Base-by-base conservation (phyloP, 2,888 invertebrate genomes). In the Xestia c-nigrum region DNA sequence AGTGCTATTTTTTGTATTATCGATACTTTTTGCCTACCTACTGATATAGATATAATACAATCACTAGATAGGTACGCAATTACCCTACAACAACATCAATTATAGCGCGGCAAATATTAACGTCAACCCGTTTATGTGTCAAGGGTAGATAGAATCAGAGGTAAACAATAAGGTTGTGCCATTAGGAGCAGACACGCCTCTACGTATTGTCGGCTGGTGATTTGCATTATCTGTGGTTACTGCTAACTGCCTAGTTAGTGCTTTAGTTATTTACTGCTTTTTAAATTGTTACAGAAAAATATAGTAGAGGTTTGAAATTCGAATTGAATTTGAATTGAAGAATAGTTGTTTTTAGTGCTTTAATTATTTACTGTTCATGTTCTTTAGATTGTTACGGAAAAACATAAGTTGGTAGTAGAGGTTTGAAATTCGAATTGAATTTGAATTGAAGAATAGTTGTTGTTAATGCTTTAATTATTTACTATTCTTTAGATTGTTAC, bases 111-210 rank as follows among this genome's bases (percentile, higher is more conserved):
- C 70, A 70, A 86, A 83, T 83, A 86, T 76, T 69, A 83, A 61
- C 76, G 69, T 71, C 84, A 76, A 75, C 57, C 76, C 69, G 73
- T 76, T 87, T 87, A 79, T 82, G 55, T 89, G 87, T 87, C 87
- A 87, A 87, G 87, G 89, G 80, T 85, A 82, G 81, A 81, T 87
- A 66, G 80, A 74, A 83, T 87, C 85, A 24, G 70, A 64, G 67
- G 78, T 68, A 76, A 72, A 87, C 87, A 87, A 87, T 87, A 78
- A 85, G 59, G 72, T 24, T 74, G 55, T 52, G 61, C 69, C 63
- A 85, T 87, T 88, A 88, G 67, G 40, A 55, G 69, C 63, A 40
- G 84, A 14, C 87, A 85, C 87, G 76, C 87, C 89, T 85, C 75
- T 68, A 40, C n/a, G 78, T 80, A 83, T 85, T 87, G 78, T 87